Conservation (phyloP, 2,113 vertebrate species). For the Sitta europaea region DNA sequence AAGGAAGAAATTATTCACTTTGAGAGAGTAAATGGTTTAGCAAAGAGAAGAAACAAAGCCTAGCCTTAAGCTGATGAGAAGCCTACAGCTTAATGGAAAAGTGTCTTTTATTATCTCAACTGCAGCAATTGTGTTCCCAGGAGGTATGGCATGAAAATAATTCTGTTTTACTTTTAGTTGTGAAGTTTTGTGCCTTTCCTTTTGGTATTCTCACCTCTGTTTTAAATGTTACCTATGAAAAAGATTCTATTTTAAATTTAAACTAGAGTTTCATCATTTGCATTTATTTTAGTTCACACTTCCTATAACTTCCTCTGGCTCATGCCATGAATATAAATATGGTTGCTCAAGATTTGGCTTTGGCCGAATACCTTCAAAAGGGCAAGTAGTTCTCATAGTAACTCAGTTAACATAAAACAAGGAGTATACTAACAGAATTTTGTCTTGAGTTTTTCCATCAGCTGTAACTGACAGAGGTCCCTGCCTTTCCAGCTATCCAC, state of each 20-base stretch:
- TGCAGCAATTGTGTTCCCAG: neutral
- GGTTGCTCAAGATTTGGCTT: neutral
- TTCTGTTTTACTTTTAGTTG: neutral
- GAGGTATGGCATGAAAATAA: neutral
- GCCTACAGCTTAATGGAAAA: neutral
- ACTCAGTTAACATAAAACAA: neutral
- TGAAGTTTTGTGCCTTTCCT: neutral
- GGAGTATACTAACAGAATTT: neutral
- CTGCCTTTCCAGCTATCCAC: neutral
- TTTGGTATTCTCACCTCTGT: neutral
- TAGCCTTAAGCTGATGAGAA: neutral
- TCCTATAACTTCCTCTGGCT: neutral
- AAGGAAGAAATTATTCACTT: constrained; percentile 63
- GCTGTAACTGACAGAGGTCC: neutral
- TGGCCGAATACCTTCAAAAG: neutral
- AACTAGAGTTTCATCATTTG: neutral
- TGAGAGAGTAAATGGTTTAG: constrained; percentile 22
- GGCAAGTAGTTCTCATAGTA: neutral
- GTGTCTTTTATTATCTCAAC: neutral
- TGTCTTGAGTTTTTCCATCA: neutral
- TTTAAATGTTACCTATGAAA: neutral
- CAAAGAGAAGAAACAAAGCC: constrained; percentile 30
- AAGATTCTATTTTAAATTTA: neutral
- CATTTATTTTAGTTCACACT: neutral
- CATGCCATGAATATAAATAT: neutral